These are phyloP conservation scores for Chondrosia reniformis DNA, from an alignment of 37 sponge, comb jelly and placozoan species.

Conservation along the genomic window DNA sequence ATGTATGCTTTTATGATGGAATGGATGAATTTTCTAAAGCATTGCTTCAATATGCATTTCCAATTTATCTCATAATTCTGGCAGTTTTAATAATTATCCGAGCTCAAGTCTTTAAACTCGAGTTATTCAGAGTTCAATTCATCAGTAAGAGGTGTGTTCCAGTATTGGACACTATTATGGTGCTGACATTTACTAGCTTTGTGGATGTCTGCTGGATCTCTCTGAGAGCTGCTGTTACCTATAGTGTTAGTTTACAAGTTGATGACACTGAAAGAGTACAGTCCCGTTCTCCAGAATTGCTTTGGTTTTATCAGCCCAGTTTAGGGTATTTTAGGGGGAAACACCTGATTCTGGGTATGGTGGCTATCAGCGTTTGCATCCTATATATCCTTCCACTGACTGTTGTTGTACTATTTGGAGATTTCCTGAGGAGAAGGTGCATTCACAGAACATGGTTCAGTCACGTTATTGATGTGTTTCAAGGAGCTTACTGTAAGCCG, in stretches of 20 bases:
- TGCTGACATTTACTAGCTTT: conserved; percentile 14
- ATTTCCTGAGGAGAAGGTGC: too few relatives aligned
- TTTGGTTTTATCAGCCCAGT: conserved; percentile 3
- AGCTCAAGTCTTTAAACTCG: neutral
- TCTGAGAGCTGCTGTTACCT: neutral
- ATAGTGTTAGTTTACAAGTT: neutral
- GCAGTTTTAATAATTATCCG: conserved; percentile 7
- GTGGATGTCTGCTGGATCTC: neutral
- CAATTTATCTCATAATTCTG: conserved; percentile 42
- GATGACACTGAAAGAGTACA: too few relatives aligned
- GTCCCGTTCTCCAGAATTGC: too few relatives aligned
- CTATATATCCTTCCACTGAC: too few relatives aligned
- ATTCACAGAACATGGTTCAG: too few relatives aligned
- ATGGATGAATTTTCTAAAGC: conserved; percentile 43
- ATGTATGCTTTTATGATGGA: conserved; percentile 61
- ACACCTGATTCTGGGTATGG: neutral
- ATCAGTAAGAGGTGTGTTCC: conserved; percentile 3
- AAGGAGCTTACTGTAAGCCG: too few relatives aligned
- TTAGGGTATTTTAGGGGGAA: neutral
- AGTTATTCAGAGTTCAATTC: neutral
- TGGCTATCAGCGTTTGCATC: neutral
- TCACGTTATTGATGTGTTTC: too few relatives aligned
- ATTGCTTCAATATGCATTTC: conserved; percentile 45
- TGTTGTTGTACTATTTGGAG: too few relatives aligned
- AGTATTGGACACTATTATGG: conserved; percentile 31